phyloP scores from a whole-genome alignment of 2,888 invertebrate species.

The Stomorhina lunata region DNA sequence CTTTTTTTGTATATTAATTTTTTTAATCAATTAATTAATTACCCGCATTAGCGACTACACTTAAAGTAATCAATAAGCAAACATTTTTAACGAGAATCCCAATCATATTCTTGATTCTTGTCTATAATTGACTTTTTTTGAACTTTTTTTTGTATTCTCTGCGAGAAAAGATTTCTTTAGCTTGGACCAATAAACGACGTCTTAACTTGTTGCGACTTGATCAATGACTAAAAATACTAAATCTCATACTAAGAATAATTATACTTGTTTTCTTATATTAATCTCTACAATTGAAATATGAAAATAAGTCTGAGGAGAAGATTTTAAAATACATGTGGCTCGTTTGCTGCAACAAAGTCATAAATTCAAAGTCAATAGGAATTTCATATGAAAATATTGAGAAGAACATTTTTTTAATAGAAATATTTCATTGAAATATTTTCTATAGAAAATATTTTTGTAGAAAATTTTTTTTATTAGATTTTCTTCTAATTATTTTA shows the following conservation, averaged over 20 bases:
- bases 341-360: too few species aligned
- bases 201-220: slow-evolving; percentile 49
- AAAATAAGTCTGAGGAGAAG: slow-evolving; percentile 36
- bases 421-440: too few species aligned
- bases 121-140: not conserved
- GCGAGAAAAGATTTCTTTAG: not conserved
- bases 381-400: too few species aligned
- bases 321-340: too few species aligned
- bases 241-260: slow-evolving; percentile 18
- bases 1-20: slow-evolving; percentile 11
- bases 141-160: not conserved
- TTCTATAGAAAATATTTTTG: too few species aligned
- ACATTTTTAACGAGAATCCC: slow-evolving; percentile 44
- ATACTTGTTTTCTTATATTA: not conserved
- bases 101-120: slow-evolving; percentile 39
- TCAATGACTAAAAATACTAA: slow-evolving; percentile 40
- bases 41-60: slow-evolving; percentile 57
- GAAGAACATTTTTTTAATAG: too few species aligned
- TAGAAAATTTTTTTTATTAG: too few species aligned
- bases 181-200: not conserved
- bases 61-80: slow-evolving; percentile 44
- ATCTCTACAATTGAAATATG: slow-evolving; percentile 4
- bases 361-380: too few species aligned
- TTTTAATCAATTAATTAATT: slow-evolving; percentile 41
- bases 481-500: too few species aligned